Percentiles rank a stretch among this genome's conserved stretches.
These are phyloP conservation scores for Phalera bucephala DNA, from an alignment of 2,888 invertebrate genomes.

Conservation along the genomic window DNA sequence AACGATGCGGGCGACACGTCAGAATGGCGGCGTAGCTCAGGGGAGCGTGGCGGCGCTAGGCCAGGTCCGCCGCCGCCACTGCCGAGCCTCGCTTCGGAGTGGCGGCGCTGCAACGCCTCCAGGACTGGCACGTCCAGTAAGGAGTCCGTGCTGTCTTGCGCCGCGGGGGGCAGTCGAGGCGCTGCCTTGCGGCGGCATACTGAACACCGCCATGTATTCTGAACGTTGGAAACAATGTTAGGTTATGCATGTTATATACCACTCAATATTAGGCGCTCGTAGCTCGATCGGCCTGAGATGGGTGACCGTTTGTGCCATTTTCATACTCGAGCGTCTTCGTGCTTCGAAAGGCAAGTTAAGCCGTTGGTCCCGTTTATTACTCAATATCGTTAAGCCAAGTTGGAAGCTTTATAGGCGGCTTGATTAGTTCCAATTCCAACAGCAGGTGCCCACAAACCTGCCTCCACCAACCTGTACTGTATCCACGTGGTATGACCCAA, in stretches of 20 bases:
- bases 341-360: no score
- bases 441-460: no score
- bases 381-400: no score
- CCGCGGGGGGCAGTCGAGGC: constrained; percentile 88
- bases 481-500: no score
- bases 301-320: no score
- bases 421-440: no score
- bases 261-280: neutral
- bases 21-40: constrained; percentile 91
- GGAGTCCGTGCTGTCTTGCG: constrained; percentile 93
- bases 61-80: constrained; percentile 81
- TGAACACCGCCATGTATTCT: constrained; percentile 94
- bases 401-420: no score
- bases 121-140: constrained; percentile 90
- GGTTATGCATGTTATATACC: neutral
- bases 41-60: constrained; percentile 92
- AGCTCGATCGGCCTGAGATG: no score
- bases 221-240: constrained; percentile 9
- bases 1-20: constrained; percentile 94
- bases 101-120: constrained; percentile 90
- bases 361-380: no score
- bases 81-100: constrained; percentile 87
- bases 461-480: no score
- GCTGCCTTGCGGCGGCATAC: constrained; percentile 93
- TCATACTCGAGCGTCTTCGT: no score